Base-by-base conservation (phyloP, 2,888 invertebrate genomes). In the Cephus nigrinus region DNA sequence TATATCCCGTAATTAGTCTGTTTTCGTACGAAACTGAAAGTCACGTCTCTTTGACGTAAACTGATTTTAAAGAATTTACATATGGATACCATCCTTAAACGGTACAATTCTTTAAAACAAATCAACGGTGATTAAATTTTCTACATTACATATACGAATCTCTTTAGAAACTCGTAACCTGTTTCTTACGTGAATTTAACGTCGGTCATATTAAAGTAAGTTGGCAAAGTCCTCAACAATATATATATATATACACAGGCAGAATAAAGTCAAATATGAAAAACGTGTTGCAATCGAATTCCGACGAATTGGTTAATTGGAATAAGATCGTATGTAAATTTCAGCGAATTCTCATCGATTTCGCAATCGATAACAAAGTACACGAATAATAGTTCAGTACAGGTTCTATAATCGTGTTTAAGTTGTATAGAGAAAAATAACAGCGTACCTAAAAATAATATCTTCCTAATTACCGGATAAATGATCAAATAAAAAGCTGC, bases 251-350 rank as follows among this genome's bases (percentile, higher is more conserved):
- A 23, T 9, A 55, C 1, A 23, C 9, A 55, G 15, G 4, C 15
- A 15, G 23, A 55, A 55, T 55, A 23, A 23, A 55, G 55, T 71
- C 33, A 71, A 71, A 71, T 71, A 33, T 30, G 32, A 71, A 12
- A 33, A 33, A 15, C 33, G 32, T 74, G 74, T 32, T 33, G 74
- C 15, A 74, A 74, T 74, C 34, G 30, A 35, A 74, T 74, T 74
- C 74, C 74, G 35, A 12, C 33, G 35, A 74, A 74, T 33, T 74
- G 74, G 35, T 33, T 23, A 74, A 35, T 74, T 35, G 23, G 30
- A 74, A 35, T 33, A 36, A 36, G 74, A 74, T 74, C 74, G 74
- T 30, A 74, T 33, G 74, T 32, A 33, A 33, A 34, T 31, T 71
- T 71, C 33, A 71, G 71, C 71, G 23, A 71, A 71, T 71, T 71